Evolutionary conservation across 2,797 vertebrate species (phyloP).

Genomic region (Myiothlypis coronata): DNA sequence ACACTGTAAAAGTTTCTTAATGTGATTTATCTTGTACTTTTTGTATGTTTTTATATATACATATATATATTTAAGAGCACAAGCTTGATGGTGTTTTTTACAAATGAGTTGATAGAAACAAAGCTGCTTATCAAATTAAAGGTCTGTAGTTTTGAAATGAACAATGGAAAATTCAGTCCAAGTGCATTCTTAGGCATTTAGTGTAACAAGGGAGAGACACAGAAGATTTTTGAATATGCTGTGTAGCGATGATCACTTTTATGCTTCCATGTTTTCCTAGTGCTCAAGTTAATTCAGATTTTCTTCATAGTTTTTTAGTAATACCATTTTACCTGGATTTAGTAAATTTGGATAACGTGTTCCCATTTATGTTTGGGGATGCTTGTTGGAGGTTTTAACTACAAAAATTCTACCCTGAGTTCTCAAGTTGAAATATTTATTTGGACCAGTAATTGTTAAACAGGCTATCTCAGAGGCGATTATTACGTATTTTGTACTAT

Average conservation of each 20-base stretch:
- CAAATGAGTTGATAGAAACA: constrained; percentile 73
- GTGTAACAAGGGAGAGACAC: constrained; percentile 45
- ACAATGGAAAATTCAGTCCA: constrained; percentile 53
- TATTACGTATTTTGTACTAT: constrained; percentile 54
- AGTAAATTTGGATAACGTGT: constrained; percentile 3
- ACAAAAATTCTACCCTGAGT: constrained; percentile 35
- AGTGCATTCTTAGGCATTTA: constrained; percentile 69
- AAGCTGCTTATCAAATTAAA: constrained; percentile 70
- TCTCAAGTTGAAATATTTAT: constrained; percentile 41
- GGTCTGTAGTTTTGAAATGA: constrained; percentile 68
- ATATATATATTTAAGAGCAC: constrained; percentile 82
- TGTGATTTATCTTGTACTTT: constrained; percentile 84
- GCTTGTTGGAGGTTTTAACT: constrained; percentile 48
- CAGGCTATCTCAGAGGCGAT: constrained; percentile 35
- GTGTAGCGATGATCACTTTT: constrained; percentile 36
- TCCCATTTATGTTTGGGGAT: constrained; percentile 43
- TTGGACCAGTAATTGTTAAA: constrained; percentile 59
- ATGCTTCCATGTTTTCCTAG: constrained; percentile 64
- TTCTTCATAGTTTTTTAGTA: constrained; percentile 61
- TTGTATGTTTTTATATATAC: constrained; percentile 83
- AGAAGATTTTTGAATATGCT: constrained; percentile 49
- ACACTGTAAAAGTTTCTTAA: constrained; percentile 83
- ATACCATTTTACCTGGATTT: constrained; percentile 55
- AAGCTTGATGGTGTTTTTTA: constrained; percentile 82
- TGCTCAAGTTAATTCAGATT: constrained; percentile 57